A percentile compares a stretch with the other conserved stretches of the same genome.
phyloP scores from a whole-genome alignment of 1,140 invertebrate species.

The Coenobita brevimanus region DNA sequence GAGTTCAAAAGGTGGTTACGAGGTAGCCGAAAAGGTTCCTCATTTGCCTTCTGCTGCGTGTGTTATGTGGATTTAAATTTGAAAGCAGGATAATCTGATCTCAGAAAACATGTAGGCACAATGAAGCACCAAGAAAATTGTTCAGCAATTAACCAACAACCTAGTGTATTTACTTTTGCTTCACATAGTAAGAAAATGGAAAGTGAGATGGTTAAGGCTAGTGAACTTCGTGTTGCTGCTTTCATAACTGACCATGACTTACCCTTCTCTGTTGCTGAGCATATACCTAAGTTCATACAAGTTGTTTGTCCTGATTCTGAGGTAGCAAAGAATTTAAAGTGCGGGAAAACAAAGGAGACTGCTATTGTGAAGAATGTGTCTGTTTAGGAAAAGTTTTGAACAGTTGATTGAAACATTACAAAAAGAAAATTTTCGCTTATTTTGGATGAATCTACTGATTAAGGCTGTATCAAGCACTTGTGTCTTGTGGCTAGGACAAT shows the following conservation, averaged over 20 bases:
- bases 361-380: constrained; percentile 16
- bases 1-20: no score
- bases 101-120: no score
- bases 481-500: no score
- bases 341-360: constrained; percentile 8
- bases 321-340: not conserved
- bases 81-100: no score
- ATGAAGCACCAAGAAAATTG: not conserved
- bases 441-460: not conserved
- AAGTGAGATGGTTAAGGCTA: no score
- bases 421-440: not conserved
- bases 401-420: not conserved
- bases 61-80: no score
- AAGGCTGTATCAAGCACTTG: no score
- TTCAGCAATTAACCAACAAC: no score
- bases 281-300: constrained; percentile 12
- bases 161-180: no score
- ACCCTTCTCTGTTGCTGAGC: no score
- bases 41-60: no score
- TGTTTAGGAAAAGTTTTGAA: constrained; percentile 1
- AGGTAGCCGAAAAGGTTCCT: no score
- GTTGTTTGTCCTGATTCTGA: not conserved
- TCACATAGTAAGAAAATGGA: not conserved
- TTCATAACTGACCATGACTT: not conserved
- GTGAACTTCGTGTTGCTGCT: not conserved